Percentiles rank a stretch among this genome's conserved stretches.
phyloP scores from a whole-genome alignment of 2,113 vertebrate species.

The Leiothrix lutea region DNA sequence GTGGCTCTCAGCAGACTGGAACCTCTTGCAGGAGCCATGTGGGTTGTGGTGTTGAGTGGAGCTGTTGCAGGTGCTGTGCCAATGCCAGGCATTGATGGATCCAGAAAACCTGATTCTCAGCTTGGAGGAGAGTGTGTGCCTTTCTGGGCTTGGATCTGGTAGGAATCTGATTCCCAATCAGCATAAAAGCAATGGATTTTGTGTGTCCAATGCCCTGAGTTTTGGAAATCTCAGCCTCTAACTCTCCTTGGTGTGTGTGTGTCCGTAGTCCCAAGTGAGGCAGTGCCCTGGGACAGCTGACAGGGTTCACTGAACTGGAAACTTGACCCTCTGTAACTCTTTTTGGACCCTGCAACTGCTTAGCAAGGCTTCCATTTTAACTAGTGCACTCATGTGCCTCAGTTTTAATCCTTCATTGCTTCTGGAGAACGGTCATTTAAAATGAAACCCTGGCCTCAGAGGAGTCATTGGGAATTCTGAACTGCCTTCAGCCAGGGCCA shows the following conservation, averaged over 20 bases:
- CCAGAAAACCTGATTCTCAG: background rate
- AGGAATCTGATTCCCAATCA: background rate
- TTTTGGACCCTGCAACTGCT: slow-evolving; percentile 60
- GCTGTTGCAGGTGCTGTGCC: background rate
- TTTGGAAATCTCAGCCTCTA: slow-evolving; percentile 5
- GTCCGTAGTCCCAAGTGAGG: background rate
- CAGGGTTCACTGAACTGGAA: slow-evolving; percentile 53
- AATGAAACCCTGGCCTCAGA: background rate
- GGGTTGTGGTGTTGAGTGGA: background rate
- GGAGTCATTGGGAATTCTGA: background rate
- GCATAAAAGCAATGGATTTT: background rate
- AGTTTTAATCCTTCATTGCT: slow-evolving; percentile 34
- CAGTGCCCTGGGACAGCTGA: slow-evolving; percentile 27
- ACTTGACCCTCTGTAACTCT: slow-evolving; percentile 34
- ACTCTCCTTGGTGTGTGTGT: background rate
- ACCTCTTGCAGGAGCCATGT: background rate
- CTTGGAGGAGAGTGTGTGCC: background rate
- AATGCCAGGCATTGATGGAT: background rate
- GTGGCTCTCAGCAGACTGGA: background rate
- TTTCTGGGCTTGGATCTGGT: background rate
- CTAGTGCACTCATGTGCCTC: slow-evolving; percentile 34
- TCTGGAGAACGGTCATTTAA: background rate
- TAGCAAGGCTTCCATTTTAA: slow-evolving; percentile 62
- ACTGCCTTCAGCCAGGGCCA: background rate
- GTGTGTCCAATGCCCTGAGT: background rate